Conservation (phyloP, 2,888 invertebrate genomes). For the Phaedon cochleariae region DNA sequence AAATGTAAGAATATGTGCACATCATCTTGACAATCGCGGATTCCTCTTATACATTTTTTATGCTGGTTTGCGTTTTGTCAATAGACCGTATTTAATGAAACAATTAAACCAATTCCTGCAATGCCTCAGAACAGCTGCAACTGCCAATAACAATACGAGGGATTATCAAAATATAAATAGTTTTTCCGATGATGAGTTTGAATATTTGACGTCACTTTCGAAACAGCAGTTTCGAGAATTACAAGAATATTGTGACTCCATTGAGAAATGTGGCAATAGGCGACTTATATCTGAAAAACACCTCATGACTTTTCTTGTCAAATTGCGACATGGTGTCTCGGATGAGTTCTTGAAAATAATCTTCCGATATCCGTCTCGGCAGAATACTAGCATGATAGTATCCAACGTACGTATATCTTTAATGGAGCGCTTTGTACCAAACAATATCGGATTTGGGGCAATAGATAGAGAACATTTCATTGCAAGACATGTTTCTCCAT, state of each 20-base stretch:
- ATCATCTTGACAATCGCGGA: too few relatives aligned
- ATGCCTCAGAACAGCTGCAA: constrained; percentile 5
- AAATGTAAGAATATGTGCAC: not conserved
- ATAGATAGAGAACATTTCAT: not conserved
- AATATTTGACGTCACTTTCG: not conserved
- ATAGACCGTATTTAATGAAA: too few relatives aligned
- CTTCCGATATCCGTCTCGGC: constrained; percentile 6
- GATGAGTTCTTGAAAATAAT: not conserved
- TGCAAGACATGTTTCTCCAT: constrained; percentile 5
- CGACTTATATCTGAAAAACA: not conserved
- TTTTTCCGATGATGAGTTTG: not conserved
- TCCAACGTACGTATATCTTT: not conserved
- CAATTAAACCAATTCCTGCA: not conserved
- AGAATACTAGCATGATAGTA: constrained; percentile 5
- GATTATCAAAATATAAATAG: constrained; percentile 9
- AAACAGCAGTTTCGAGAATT: not conserved
- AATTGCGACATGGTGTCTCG: constrained; percentile 8
- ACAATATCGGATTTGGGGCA: constrained; percentile 10
- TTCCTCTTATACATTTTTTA: not conserved
- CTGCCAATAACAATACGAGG: constrained; percentile 4
- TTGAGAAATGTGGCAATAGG: not conserved
- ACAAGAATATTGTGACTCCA: not conserved
- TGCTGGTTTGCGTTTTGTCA: not conserved
- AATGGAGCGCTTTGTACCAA: not conserved
- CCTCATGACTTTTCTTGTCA: constrained; percentile 3